phyloP scores from a whole-genome alignment of 2,888 invertebrate genomes.

The Sinhomidia bicolor region DNA sequence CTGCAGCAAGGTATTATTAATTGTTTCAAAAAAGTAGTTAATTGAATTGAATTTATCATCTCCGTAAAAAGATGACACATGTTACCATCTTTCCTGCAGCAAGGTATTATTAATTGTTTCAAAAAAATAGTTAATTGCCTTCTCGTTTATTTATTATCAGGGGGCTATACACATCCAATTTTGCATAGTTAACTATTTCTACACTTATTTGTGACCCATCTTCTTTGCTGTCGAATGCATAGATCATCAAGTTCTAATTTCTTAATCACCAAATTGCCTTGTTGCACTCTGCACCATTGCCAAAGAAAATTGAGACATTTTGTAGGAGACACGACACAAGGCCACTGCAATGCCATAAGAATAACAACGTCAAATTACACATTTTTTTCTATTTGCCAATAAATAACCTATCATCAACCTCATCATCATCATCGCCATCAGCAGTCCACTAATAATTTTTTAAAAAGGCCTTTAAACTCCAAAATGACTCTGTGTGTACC shows the following conservation, averaged over 20 bases:
- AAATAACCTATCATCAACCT: constrained; percentile 11
- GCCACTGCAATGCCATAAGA: neutral
- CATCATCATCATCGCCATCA: no score
- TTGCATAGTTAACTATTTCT: neutral
- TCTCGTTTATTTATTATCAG: neutral
- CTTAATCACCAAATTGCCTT: no score
- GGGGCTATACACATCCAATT: no score
- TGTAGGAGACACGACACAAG: neutral
- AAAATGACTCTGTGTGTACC: neutral
- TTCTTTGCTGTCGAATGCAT: neutral
- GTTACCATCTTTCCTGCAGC: no score
- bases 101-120: neutral
- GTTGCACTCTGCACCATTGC: neutral
- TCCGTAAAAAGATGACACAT: neutral
- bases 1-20: no score
- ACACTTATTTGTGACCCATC: neutral
- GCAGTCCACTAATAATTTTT: neutral
- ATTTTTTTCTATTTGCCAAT: no score
- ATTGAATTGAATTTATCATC: neutral
- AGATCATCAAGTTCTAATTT: neutral
- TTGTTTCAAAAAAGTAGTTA: no score
- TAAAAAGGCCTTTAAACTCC: neutral
- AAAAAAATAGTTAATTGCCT: neutral
- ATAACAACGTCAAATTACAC: neutral
- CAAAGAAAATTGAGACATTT: constrained; percentile 18